Conservation (phyloP, 2,797 vertebrate genomes). For the Sebastes paucispinis region DNA sequence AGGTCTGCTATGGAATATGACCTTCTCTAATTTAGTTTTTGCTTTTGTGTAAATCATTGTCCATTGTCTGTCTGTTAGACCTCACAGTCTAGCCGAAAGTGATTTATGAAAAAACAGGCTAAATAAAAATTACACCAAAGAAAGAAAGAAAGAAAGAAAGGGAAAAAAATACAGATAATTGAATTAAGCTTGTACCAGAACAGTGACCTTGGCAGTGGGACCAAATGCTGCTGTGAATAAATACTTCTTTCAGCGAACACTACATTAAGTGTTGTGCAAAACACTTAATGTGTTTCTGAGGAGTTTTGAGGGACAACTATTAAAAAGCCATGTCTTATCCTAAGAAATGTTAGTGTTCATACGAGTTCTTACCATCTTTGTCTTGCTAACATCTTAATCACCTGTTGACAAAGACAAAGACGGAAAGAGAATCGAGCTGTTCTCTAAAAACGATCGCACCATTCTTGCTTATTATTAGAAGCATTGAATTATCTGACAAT, state of each 20-base stretch:
- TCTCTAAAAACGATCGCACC: background rate
- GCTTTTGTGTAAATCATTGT: conserved; percentile 9
- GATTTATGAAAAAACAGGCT: conserved; percentile 7
- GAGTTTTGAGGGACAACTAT: background rate
- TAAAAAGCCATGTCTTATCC: background rate
- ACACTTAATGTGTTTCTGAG: background rate
- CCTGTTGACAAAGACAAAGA: background rate
- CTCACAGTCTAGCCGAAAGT: background rate
- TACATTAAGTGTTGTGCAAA: background rate
- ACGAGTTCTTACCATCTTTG: background rate
- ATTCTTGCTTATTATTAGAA: conserved; percentile 2
- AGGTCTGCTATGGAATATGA: conserved; percentile 5
- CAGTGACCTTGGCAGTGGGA: conserved; percentile 11
- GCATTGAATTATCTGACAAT: conserved; percentile 24
- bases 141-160: background rate
- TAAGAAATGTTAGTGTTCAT: background rate
- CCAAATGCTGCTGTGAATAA: conserved; percentile 15
- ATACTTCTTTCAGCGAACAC: background rate
- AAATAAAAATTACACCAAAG: conserved; percentile 9
- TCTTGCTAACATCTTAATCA: background rate
- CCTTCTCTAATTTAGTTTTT: conserved; percentile 17
- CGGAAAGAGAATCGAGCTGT: background rate
- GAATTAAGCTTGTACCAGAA: conserved; percentile 27
- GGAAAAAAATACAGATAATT: background rate
- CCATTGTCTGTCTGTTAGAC: background rate